Evolutionary conservation across 2,888 invertebrate species (phyloP).

Genomic region (Abscondita cerata): DNA sequence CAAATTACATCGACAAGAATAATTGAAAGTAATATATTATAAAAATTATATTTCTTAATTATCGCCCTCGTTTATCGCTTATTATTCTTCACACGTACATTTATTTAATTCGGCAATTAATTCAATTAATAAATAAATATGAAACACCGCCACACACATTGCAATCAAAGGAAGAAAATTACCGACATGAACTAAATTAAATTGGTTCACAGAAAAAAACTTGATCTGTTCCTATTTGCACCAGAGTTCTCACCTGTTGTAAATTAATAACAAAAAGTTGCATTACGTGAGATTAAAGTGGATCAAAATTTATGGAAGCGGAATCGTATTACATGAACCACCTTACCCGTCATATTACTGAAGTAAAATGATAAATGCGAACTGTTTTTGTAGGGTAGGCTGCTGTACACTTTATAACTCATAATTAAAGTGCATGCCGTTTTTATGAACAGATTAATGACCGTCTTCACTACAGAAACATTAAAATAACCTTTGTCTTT

Average conservation of each 20-base stretch:
- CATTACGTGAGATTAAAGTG: conserved; percentile 19
- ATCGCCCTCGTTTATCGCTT: background rate
- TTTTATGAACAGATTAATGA: conserved; percentile 39
- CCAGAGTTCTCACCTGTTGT: conserved; percentile 25
- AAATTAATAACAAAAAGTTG: conserved; percentile 16
- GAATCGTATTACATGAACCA: conserved; percentile 40
- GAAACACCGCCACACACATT: conserved; percentile 12
- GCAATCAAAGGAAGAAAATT: conserved; percentile 14
- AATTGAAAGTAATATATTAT: conserved; percentile 7
- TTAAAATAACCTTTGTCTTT: conserved; percentile 28
- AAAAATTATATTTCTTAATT: conserved; percentile 9
- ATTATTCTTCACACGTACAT: too few species aligned
- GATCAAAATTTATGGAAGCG: conserved; percentile 30
- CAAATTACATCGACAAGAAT: conserved; percentile 15
- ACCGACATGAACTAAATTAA: conserved; percentile 6
- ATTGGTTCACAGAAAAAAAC: background rate
- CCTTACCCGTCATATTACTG: conserved; percentile 38
- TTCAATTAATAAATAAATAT: too few species aligned
- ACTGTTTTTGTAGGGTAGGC: conserved; percentile 33
- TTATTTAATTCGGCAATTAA: background rate
- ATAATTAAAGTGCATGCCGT: conserved; percentile 39
- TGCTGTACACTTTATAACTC: conserved; percentile 38
- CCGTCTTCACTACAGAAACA: conserved; percentile 25
- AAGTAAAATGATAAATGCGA: conserved; percentile 41
- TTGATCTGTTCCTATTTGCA: background rate